These are phyloP conservation scores for Heteromyza rotundicornis DNA, from an alignment of 2,888 invertebrate genomes.

Conservation along the genomic window DNA sequence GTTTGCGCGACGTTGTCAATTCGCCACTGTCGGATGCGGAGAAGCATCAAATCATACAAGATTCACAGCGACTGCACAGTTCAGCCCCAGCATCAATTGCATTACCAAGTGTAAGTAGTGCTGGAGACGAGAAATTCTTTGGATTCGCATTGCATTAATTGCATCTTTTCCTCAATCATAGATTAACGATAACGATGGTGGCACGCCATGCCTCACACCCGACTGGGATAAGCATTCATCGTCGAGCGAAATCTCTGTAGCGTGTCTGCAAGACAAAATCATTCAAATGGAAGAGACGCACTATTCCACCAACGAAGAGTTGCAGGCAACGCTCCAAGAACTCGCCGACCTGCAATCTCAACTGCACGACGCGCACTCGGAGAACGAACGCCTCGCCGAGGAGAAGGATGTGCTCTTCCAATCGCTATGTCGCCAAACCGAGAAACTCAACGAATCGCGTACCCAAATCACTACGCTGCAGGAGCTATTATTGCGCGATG, in stretches of 20 bases:
- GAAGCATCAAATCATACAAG: constrained; percentile 80
- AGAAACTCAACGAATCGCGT: constrained; percentile 86
- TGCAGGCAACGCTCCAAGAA: constrained; percentile 93
- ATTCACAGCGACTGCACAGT: constrained; percentile 74
- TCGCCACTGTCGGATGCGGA: constrained; percentile 83
- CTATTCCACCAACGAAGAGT: constrained; percentile 85
- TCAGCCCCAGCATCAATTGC: constrained; percentile 83
- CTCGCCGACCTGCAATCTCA: constrained; percentile 88
- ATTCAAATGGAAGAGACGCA: constrained; percentile 66
- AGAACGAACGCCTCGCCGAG: constrained; percentile 85
- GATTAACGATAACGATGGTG: constrained; percentile 58
- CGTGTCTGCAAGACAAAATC: constrained; percentile 91
- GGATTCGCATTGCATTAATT: too few relatives aligned
- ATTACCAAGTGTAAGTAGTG: constrained; percentile 59
- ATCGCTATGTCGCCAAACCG: constrained; percentile 89
- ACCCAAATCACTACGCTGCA: constrained; percentile 83
- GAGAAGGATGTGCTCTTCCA: constrained; percentile 90
- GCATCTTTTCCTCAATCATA: not conserved
- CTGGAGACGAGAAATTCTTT: too few relatives aligned
- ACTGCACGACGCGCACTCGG: constrained; percentile 83
- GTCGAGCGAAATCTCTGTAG: constrained; percentile 89
- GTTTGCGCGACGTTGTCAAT: constrained; percentile 79
- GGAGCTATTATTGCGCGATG: constrained; percentile 75
- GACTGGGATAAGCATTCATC: constrained; percentile 94
- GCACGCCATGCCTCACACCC: constrained; percentile 76